A percentile compares a stretch with the other conserved stretches of the same genome.
phyloP scores from a whole-genome alignment of 1,140 invertebrate genomes.

The Temnothorax curvispinosus region DNA sequence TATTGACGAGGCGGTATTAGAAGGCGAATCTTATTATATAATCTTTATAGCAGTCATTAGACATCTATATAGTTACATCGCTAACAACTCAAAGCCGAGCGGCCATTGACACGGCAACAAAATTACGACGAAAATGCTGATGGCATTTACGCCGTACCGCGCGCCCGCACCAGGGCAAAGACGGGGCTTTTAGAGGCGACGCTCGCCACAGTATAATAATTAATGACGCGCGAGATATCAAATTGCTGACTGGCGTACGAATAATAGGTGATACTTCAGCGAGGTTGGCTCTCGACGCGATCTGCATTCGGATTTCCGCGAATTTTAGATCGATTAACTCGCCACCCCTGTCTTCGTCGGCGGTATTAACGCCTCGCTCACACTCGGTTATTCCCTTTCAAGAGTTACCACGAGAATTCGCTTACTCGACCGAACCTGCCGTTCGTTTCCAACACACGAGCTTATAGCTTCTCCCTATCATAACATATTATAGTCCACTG shows the following conservation, averaged over 20 bases:
- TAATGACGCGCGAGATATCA: slow-evolving; percentile 50
- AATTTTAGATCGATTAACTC: slow-evolving; percentile 37
- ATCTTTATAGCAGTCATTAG: slow-evolving; percentile 40
- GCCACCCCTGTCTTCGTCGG: too few species aligned
- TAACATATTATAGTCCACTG: background rate
- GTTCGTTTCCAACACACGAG: background rate
- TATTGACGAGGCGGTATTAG: slow-evolving; percentile 42
- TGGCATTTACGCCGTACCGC: slow-evolving; percentile 13
- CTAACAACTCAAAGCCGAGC: slow-evolving; percentile 47
- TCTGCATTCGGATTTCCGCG: background rate
- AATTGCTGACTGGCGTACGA: slow-evolving; percentile 48
- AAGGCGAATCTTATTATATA: slow-evolving; percentile 29
- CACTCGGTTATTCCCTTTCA: slow-evolving; percentile 22
- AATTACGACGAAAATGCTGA: slow-evolving; percentile 54
- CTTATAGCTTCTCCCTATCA: background rate
- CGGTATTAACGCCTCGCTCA: background rate
- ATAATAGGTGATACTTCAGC: slow-evolving; percentile 31
- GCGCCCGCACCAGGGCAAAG: background rate
- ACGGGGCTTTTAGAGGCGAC: slow-evolving; percentile 28
- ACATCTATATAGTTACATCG: background rate
- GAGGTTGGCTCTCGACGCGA: background rate
- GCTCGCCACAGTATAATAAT: slow-evolving; percentile 15
- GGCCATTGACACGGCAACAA: slow-evolving; percentile 46
- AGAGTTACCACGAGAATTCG: slow-evolving; percentile 31
- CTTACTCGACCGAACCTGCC: slow-evolving; percentile 3